Percentiles rank a stretch among this genome's conserved stretches.
phyloP scores from a whole-genome alignment of 2,888 invertebrate species.

The Noctuana brunneofusca region DNA sequence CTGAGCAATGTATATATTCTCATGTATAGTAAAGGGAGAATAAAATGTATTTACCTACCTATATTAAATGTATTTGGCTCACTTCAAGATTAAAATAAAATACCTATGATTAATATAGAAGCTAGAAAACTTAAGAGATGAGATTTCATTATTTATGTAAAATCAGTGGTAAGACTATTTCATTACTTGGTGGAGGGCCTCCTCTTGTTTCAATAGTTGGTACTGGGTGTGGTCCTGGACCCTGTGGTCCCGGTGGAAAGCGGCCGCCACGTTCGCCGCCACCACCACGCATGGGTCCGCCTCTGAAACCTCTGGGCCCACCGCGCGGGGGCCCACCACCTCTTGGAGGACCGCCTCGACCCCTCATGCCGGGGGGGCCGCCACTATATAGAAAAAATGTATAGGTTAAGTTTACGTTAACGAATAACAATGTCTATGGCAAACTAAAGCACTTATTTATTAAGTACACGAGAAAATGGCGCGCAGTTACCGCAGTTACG shows the following conservation, averaged over 20 bases:
- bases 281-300: slow-evolving; percentile 74
- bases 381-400: slow-evolving; percentile 39
- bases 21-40: no score
- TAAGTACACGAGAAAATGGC: no score
- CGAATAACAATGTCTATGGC: neutral
- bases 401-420: neutral
- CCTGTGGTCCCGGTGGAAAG: slow-evolving; percentile 73
- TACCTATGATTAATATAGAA: no score
- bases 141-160: no score
- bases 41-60: no score
- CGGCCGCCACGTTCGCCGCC: slow-evolving; percentile 71
- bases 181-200: slow-evolving; percentile 48
- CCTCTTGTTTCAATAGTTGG: slow-evolving; percentile 76
- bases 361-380: slow-evolving; percentile 73
- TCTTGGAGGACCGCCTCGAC: slow-evolving; percentile 58
- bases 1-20: no score
- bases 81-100: no score
- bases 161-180: neutral
- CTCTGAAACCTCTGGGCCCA: slow-evolving; percentile 71
- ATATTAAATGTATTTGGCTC: no score
- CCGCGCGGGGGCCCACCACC: slow-evolving; percentile 56
- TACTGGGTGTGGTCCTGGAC: slow-evolving; percentile 77
- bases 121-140: no score
- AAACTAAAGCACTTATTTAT: no score
- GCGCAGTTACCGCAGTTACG: no score